Base-by-base conservation (phyloP, 2,113 vertebrate species). In the Polypterus senegalus region DNA sequence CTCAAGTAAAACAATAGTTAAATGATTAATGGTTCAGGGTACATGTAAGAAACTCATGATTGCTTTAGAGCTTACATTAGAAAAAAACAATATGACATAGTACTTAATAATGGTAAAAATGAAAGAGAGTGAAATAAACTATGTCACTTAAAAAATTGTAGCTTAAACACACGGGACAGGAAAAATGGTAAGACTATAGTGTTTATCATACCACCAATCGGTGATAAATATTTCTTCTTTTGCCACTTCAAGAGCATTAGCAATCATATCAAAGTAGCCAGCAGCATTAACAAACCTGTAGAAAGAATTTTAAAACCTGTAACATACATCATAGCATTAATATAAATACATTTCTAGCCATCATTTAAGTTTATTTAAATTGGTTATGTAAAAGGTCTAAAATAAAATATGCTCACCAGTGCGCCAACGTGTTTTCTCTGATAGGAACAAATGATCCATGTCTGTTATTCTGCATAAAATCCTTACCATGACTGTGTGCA, bases 151-250 rank as follows among this genome's bases (percentile, higher is more conserved):
- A 27, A 27, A 27, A 27, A 27, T 2, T 27, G 2, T 27, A 27
- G 27, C 27, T 27, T 27, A 27, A 27, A 27, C 10, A 8, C 10
- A 53, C 10, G 1, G 51, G 51, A 53, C 51, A 7, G 10, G 10
- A 10, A 8, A 8, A 10, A 53, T 53, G 10, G 7, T 8, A 53
- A 53, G 51, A 8, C 60, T 54, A 54, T 8, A 46, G 9, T 5
- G 49, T 10, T 52, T 63, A 65, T 54, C 60, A 11, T 69, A 77
- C 65, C 68, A 71, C 66, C 71, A 72, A 63, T 66, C 70, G 48
- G 69, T 67, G 69, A 75, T 73, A 65, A 70, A 71, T 57, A 71
- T 73, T 69, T 75, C 74, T 60, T 74, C 69, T 60, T 68, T 67
- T 61, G 62, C 67, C 52, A 62, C 70, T 73, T 73, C 67, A 59